Evolutionary conservation across 1,140 invertebrate species (phyloP).

Genomic region (Periplaneta americana): DNA sequence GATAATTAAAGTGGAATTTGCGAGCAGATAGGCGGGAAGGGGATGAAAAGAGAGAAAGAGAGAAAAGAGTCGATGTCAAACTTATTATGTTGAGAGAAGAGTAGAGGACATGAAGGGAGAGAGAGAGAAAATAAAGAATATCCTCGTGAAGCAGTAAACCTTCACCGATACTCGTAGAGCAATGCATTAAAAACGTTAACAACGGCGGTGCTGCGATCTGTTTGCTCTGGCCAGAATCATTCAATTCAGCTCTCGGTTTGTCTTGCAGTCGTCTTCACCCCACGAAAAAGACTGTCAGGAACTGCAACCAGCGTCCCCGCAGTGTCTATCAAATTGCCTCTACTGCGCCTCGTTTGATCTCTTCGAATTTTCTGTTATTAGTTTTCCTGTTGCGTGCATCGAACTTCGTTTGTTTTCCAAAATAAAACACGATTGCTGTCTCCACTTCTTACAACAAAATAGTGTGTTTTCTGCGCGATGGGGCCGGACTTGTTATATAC

Average conservation of each 20-base stretch:
- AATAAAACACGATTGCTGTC: no score
- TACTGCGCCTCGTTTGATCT: no score
- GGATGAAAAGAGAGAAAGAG: neutral
- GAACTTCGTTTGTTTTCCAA: no score
- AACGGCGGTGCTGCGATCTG: neutral
- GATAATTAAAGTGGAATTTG: constrained; percentile 12
- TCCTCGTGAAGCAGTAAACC: neutral
- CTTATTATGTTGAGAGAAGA: neutral
- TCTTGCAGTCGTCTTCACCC: neutral
- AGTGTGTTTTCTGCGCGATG: no score
- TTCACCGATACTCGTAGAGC: neutral
- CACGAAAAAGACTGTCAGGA: no score
- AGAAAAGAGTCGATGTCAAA: neutral
- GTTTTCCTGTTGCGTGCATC: no score
- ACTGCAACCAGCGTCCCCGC: no score
- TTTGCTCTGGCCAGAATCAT: neutral
- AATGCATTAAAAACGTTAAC: neutral
- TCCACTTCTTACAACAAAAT: no score
- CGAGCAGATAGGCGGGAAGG: neutral
- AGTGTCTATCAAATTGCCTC: no score
- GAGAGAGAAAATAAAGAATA: neutral
- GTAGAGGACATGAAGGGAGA: neutral
- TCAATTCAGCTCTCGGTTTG: neutral
- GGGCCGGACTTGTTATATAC: no score
- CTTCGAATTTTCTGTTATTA: no score